Evolutionary conservation across 2,113 vertebrate genomes (phyloP), one percentile per base, ranked within the genome.

Genomic region (Ciconia maguari): DNA sequence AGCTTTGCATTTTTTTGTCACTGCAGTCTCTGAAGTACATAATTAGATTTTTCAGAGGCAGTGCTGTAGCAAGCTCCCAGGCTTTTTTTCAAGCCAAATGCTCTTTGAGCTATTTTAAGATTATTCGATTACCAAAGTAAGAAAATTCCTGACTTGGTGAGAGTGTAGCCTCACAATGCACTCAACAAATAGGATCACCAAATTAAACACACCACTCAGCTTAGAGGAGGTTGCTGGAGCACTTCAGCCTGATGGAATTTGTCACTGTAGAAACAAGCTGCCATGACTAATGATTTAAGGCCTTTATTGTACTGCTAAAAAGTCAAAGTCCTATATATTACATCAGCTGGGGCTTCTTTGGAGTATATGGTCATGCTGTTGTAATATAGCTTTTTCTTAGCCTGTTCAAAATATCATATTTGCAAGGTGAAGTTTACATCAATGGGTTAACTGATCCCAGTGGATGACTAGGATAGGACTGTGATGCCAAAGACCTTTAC

Each of bases 91-190:
- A 71, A 57, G n/a, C 24, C 89, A 93, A 95, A 75, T 76, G 21
- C 16, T 87, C 80, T 89, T 92, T 92, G 64, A 94, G 70, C 44
- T 96, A 96, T 92, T 95, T 93, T 82, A 89, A 89, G 89, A 68
- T 95, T 92, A 95, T 87, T 95, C 87, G 48, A 93, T 93, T 94
- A 95, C 34, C 41, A 41, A 89, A 94, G 90, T 87, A 74, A 95
- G 83, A 94, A 87, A 82, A 89, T 84, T 90, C 83, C 83, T 89
- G 89, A 64, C 83, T 94, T 87, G 57, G 48, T 96, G 88, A 79
- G 60, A 96, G 83, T 16, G 60, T 52, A 89, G 49, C 69, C 52
- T 89, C 69, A 71, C 72, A 57, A 87, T 71, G 66, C 0, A 0
- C 76, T 83, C 83, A 93, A 92, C 83, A 94, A 95, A 90, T 21